Conservation (phyloP, 2,113 vertebrate species). For the Triplophysa rosa region DNA sequence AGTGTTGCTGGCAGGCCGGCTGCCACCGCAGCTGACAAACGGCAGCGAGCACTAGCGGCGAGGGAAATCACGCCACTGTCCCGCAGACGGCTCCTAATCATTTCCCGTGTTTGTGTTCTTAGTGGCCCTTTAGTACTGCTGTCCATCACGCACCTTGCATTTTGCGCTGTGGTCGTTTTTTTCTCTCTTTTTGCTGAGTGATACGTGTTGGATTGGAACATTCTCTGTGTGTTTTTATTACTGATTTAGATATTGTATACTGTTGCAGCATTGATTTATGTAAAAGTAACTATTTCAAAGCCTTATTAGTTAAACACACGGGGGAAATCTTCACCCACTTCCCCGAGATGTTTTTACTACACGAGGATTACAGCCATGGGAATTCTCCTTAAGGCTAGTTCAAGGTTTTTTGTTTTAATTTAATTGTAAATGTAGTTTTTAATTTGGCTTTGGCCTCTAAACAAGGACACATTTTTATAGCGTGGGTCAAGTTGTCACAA, state of each 20-base stretch:
- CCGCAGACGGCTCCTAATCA: constrained; percentile 67
- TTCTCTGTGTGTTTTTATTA: background rate
- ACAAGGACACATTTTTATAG: too few relatives aligned
- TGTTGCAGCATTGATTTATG: background rate
- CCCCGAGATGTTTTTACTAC: too few relatives aligned
- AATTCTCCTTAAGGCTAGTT: too few relatives aligned
- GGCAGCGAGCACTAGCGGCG: constrained; percentile 59
- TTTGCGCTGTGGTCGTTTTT: constrained; percentile 55
- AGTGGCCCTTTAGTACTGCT: constrained; percentile 67
- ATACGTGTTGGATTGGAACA: constrained; percentile 2
- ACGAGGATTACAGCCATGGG: too few relatives aligned
- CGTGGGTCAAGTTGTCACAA: too few relatives aligned
- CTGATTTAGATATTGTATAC: background rate
- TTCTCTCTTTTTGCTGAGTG: constrained; percentile 22
- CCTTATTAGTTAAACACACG: background rate
- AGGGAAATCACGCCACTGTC: constrained; percentile 72
- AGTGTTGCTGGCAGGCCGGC: constrained; percentile 73
- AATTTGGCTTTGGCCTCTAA: too few relatives aligned
- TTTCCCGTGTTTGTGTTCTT: constrained; percentile 64
- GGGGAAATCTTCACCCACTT: background rate
- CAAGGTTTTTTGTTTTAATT: too few relatives aligned
- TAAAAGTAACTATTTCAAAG: background rate
- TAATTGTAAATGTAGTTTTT: too few relatives aligned
- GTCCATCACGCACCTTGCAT: constrained; percentile 68
- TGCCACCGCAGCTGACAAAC: constrained; percentile 73